Evolutionary conservation across 1,140 invertebrate species (phyloP).

Genomic region (Philotrypesis tridentata): DNA sequence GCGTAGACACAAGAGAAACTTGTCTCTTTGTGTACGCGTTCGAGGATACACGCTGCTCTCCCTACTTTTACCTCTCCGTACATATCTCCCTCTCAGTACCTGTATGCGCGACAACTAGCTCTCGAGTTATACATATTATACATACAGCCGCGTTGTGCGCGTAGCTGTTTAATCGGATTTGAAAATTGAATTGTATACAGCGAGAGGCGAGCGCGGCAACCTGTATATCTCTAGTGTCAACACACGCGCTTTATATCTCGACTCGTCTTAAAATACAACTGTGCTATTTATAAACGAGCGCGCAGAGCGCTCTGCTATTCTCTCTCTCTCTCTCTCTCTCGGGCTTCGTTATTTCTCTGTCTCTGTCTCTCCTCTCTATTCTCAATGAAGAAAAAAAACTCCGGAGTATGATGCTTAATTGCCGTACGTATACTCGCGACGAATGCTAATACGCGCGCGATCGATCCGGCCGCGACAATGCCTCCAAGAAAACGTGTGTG

Average conservation of each 20-base stretch:
- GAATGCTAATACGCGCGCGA: not conserved
- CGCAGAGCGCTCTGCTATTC: slow-evolving; percentile 11
- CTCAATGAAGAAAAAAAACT: slow-evolving; percentile 9
- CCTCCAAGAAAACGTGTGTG: not conserved
- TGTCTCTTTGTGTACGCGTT: not conserved
- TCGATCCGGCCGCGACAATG: not conserved
- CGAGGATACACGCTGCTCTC: no score
- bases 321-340: not conserved
- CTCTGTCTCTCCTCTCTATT: not conserved
- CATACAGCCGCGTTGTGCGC: no score
- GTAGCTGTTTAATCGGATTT: not conserved
- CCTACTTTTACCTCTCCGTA: no score
- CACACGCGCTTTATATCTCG: slow-evolving; percentile 38
- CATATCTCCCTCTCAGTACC: no score
- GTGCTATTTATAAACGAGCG: slow-evolving; percentile 43
- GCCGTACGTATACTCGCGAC: not conserved
- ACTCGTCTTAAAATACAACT: slow-evolving; percentile 49
- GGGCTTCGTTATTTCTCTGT: not conserved
- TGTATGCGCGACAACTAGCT: not conserved
- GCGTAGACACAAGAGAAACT: not conserved
- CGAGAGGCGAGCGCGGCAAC: slow-evolving; percentile 21
- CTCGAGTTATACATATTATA: no score
- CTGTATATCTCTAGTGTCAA: slow-evolving; percentile 46
- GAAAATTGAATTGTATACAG: not conserved
- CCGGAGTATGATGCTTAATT: not conserved